Conservation (phyloP, 2,797 vertebrate genomes). For the Erethizon dorsatum region DNA sequence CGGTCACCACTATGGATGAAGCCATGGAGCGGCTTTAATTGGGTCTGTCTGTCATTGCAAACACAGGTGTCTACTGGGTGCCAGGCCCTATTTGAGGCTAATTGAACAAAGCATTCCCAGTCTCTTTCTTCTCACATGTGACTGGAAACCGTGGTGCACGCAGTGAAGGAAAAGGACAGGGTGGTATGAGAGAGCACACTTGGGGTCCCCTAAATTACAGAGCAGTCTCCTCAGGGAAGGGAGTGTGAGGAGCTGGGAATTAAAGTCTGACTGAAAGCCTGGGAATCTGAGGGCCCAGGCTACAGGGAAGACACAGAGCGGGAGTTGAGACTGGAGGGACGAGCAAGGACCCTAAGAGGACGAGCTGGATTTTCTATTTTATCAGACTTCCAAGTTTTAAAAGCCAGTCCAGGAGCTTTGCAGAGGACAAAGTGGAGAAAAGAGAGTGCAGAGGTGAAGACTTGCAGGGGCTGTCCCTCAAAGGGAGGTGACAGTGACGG, state of each 20-base stretch:
- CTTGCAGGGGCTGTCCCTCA: background rate
- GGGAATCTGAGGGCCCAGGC: background rate
- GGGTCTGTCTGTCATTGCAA: background rate
- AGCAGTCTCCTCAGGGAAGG: background rate
- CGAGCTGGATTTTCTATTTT: background rate
- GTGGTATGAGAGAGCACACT: background rate
- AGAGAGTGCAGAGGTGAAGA: background rate
- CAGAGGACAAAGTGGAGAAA: background rate
- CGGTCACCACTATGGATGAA: background rate
- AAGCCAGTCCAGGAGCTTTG: background rate
- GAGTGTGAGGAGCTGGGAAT: background rate
- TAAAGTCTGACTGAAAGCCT: background rate
- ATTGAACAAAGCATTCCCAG: background rate
- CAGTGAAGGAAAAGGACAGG: background rate
- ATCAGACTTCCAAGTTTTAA: background rate
- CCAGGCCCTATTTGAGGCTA: background rate
- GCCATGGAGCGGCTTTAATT: background rate
- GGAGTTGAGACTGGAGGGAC: fast-evolving
- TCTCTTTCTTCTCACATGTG: background rate
- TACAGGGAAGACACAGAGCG: background rate
- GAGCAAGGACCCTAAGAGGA: background rate
- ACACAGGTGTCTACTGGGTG: background rate
- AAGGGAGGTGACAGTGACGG: no score
- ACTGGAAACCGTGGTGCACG: background rate
- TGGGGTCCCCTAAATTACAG: background rate